phyloP scores from a whole-genome alignment of 1,140 invertebrate genomes.

The Neodiprion virginianus region DNA sequence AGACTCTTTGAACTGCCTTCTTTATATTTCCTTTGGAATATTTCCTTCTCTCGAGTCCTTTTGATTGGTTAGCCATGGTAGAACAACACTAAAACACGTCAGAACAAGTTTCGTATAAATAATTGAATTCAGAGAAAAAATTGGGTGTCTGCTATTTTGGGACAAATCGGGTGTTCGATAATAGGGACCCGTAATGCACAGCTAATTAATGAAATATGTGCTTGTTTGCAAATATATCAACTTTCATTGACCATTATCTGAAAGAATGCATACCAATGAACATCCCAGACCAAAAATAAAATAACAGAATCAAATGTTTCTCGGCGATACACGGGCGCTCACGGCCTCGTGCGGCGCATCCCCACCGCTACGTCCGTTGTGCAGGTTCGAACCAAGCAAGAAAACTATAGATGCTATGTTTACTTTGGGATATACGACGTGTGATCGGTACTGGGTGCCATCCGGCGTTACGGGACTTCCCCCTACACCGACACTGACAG shows the following conservation, averaged over 20 bases:
- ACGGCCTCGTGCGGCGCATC: neutral
- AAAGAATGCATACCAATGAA: neutral
- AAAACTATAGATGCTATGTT: neutral
- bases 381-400: neutral
- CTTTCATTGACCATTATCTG: neutral
- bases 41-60: constrained; percentile 1
- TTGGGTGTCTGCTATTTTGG: neutral
- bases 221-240: neutral
- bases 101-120: neutral
- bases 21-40: constrained; percentile 18
- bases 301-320: neutral
- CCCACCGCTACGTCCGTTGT: neutral
- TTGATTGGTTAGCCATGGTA: constrained; percentile 2
- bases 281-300: neutral
- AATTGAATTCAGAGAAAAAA: neutral
- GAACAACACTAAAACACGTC: neutral
- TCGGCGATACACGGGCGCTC: neutral
- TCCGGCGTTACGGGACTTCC: too few relatives aligned
- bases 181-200: neutral
- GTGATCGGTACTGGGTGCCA: neutral
- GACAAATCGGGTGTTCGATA: neutral
- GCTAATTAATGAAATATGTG: neutral
- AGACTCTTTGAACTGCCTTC: neutral
- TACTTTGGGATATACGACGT: neutral
- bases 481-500: too few relatives aligned